A percentile compares a stretch with the other conserved stretches of the same genome.
These are phyloP conservation scores for Sphyrna mokarran DNA, from an alignment of 2,113 vertebrate genomes.

Conservation along the genomic window DNA sequence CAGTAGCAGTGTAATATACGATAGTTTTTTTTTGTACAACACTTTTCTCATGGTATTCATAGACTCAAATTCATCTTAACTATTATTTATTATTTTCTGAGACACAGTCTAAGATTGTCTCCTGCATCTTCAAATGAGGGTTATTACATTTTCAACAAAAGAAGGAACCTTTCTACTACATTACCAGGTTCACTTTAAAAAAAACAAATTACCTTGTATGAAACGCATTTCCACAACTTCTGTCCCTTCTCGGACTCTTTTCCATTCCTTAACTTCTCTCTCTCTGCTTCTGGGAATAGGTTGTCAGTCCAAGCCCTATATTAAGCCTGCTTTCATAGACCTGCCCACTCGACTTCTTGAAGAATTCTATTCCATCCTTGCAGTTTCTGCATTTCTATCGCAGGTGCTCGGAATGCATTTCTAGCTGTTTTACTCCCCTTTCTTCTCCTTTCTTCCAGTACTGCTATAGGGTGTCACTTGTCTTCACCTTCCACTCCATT, in stretches of 20 bases:
- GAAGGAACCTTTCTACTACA: background rate
- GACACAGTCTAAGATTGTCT: background rate
- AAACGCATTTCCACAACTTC: background rate
- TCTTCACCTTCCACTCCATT: background rate
- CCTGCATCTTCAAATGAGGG: background rate
- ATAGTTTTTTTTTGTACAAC: background rate
- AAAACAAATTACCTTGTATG: background rate
- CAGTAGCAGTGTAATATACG: background rate
- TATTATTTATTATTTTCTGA: slow-evolving; percentile 4
- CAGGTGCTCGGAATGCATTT: background rate
- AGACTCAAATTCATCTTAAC: background rate
- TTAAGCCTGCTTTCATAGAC: background rate
- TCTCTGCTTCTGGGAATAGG: background rate
- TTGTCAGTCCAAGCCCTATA: background rate
- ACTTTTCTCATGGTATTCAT: background rate
- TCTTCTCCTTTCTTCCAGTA: background rate
- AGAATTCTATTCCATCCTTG: background rate
- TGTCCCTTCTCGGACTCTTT: background rate
- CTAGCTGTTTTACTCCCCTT: background rate
- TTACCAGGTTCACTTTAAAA: background rate
- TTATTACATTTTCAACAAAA: background rate
- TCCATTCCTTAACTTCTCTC: background rate
- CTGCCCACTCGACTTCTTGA: background rate
- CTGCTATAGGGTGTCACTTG: background rate
- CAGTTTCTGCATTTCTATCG: background rate